These are phyloP conservation scores for Aphrophora alni DNA, from an alignment of 2,888 invertebrate genomes.

Conservation along the genomic window DNA sequence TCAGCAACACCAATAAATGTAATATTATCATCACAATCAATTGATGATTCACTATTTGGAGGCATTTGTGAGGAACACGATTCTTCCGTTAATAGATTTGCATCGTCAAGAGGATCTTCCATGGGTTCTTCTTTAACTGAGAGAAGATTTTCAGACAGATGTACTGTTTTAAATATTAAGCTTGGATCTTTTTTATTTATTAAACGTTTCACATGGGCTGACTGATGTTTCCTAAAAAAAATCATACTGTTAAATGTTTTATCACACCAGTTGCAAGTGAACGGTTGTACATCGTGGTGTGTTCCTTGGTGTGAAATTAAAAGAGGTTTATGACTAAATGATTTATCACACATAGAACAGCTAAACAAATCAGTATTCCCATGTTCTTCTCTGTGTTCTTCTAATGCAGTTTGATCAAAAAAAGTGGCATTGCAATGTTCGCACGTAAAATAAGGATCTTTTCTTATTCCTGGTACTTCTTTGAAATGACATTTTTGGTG, in stretches of 20 bases:
- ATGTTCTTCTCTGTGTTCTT: background rate
- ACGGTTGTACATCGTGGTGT: background rate
- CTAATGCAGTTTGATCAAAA: background rate
- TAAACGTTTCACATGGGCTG: background rate
- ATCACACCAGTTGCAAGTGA: background rate
- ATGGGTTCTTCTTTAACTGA: background rate
- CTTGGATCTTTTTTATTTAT: background rate
- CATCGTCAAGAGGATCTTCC: background rate
- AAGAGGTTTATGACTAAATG: background rate
- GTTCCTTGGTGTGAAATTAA: background rate
- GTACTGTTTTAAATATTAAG: background rate
- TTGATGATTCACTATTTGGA: background rate
- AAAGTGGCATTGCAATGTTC: background rate
- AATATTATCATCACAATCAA: background rate
- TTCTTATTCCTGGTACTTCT: background rate
- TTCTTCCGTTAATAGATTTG: background rate
- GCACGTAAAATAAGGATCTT: background rate
- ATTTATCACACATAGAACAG: background rate
- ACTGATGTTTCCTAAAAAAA: background rate
- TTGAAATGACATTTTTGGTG: slow-evolving; percentile 22
- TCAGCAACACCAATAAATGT: background rate
- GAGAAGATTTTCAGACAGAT: background rate
- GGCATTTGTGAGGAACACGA: background rate
- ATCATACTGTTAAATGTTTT: background rate
- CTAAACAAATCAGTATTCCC: background rate